A percentile compares a stretch with the other conserved stretches of the same genome.
phyloP scores from a whole-genome alignment of 2,113 vertebrate species.

The Maccullochella peelii region DNA sequence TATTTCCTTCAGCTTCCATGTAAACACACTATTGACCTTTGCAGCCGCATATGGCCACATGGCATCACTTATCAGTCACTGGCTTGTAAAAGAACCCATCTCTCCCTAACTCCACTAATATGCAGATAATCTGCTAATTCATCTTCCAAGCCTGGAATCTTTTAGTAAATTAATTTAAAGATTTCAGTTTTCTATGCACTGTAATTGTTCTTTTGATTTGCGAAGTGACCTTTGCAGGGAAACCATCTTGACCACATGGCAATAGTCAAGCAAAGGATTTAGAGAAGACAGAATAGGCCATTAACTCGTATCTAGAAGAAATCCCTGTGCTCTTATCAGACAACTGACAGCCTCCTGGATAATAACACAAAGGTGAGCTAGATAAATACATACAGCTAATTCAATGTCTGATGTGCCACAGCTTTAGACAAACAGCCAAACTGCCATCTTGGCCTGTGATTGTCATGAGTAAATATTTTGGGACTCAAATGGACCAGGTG shows the following conservation, averaged over 20 bases:
- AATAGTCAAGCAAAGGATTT: conserved; percentile 51
- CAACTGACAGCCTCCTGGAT: conserved; percentile 27
- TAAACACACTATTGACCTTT: conserved; percentile 61
- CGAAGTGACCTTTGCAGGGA: conserved; percentile 49
- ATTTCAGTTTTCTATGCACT: not conserved
- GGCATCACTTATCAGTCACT: conserved; percentile 29
- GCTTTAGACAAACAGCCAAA: conserved; percentile 36
- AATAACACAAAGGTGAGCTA: conserved; percentile 59
- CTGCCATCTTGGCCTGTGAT: conserved; percentile 4
- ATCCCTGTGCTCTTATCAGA: conserved; percentile 55
- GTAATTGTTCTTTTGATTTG: conserved; percentile 43
- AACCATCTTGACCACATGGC: conserved; percentile 25
- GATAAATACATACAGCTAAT: conserved; percentile 54
- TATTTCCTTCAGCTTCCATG: conserved; percentile 64
- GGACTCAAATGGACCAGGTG: not conserved
- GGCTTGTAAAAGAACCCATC: conserved; percentile 35
- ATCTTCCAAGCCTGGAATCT: conserved; percentile 27
- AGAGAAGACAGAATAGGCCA: conserved; percentile 44
- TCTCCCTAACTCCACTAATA: conserved; percentile 28
- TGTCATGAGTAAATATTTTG: conserved; percentile 40
- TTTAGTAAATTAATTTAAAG: conserved; percentile 31
- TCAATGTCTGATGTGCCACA: conserved; percentile 26
- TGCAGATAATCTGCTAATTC: conserved; percentile 55
- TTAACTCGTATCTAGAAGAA: conserved; percentile 43
- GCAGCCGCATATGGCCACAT: not conserved